These are phyloP conservation scores for Oscheius onirici DNA, from an alignment of 2,888 invertebrate genomes.

Conservation along the genomic window DNA sequence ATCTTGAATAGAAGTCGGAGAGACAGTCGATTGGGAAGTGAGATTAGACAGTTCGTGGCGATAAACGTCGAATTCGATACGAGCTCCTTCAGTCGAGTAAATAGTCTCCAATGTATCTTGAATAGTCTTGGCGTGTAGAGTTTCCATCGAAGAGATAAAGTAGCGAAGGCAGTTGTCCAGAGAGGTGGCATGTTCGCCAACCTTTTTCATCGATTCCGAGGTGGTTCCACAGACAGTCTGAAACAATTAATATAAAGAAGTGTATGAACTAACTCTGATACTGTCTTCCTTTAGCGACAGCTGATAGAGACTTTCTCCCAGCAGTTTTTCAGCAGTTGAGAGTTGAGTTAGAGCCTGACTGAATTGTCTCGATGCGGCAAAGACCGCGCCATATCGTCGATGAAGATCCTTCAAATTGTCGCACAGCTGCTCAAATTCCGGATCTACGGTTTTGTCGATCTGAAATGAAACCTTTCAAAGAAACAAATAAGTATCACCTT, in stretches of 20 bases:
- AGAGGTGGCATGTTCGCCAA: constrained; percentile 52
- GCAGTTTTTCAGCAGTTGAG: constrained; percentile 84
- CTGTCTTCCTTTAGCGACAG: constrained; percentile 95
- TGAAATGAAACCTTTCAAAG: constrained; percentile 36
- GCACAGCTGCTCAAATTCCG: constrained; percentile 91
- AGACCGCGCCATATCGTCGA: constrained; percentile 78
- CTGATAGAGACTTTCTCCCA: constrained; percentile 93
- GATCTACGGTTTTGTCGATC: constrained; percentile 74
- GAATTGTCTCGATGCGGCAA: constrained; percentile 85
- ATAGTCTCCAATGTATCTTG: constrained; percentile 88
- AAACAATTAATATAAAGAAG: constrained; percentile 72
- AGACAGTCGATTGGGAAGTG: constrained; percentile 75
- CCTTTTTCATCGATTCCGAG: constrained; percentile 84
- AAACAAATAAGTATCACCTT: constrained; percentile 75
- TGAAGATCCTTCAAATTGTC: constrained; percentile 83
- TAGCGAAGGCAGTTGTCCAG: constrained; percentile 77
- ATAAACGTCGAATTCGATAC: constrained; percentile 97
- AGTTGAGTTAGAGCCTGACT: constrained; percentile 89
- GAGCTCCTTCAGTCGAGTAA: constrained; percentile 80
- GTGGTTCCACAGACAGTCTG: constrained; percentile 91
- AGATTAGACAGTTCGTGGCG: constrained; percentile 89
- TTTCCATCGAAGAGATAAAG: constrained; percentile 93
- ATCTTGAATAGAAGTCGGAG: constrained; percentile 76
- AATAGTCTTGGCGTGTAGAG: constrained; percentile 95
- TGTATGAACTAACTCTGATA: constrained; percentile 77